These are phyloP conservation scores for Pheosia gnoma DNA, from an alignment of 2,888 invertebrate genomes.

Conservation along the genomic window DNA sequence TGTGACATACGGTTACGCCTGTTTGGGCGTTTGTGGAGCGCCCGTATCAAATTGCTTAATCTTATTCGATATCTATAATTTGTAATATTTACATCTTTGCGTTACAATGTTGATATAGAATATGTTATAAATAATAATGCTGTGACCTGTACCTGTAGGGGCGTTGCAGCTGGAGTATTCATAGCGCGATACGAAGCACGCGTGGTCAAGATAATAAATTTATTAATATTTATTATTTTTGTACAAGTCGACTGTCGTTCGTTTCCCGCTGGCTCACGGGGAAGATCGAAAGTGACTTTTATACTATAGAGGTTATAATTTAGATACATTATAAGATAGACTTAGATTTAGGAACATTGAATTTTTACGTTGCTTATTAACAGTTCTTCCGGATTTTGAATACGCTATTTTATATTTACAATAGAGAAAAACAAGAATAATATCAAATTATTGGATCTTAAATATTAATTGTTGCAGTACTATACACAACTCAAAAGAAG, in stretches of 20 bases:
- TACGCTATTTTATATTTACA: too few species aligned
- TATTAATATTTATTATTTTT: slow-evolving; percentile 57
- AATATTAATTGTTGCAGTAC: too few species aligned
- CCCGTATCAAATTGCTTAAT: too few species aligned
- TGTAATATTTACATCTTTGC: not conserved
- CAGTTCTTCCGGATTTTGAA: too few species aligned
- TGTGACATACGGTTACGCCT: not conserved
- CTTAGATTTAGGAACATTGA: slow-evolving; percentile 43
- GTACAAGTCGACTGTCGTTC: slow-evolving; percentile 51
- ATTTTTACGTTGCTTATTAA: slow-evolving; percentile 26
- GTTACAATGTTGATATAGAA: not conserved
- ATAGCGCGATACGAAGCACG: slow-evolving; percentile 28
- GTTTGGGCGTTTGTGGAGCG: too few species aligned
- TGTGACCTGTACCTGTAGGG: not conserved
- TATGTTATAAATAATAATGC: not conserved
- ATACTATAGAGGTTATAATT: slow-evolving; percentile 34
- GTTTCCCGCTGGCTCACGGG: slow-evolving; percentile 62
- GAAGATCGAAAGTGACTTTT: slow-evolving; percentile 45
- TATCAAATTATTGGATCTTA: too few species aligned
- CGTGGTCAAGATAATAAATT: slow-evolving; percentile 37
- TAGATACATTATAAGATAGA: slow-evolving; percentile 27
- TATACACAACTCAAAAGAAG: too few species aligned
- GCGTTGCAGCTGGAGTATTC: not conserved
- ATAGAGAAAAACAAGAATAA: too few species aligned
- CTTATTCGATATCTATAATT: too few species aligned